phyloP scores from a whole-genome alignment of 2,797 vertebrate species.

The Poecilia wingei region DNA sequence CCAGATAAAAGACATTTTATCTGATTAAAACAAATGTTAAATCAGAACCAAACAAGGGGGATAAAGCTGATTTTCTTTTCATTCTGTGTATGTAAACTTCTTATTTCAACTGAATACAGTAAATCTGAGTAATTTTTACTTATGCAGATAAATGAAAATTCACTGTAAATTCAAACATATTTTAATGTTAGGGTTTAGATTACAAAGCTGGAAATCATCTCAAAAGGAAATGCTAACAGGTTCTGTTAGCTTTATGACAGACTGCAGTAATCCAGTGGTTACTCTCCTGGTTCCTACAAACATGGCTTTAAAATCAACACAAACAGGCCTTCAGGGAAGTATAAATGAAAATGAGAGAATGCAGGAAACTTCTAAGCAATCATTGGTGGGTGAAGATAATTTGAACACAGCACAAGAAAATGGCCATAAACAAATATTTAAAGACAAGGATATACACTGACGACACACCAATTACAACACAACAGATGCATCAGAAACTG shows the following conservation, averaged over 20 bases:
- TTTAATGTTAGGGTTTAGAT: neutral
- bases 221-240: slow-evolving; percentile 23
- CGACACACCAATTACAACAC: neutral
- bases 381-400: slow-evolving; percentile 10
- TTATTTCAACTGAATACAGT: neutral
- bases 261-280: slow-evolving; percentile 29
- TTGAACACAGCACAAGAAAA: slow-evolving; percentile 7
- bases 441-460: neutral
- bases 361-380: neutral
- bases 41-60: neutral
- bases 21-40: neutral
- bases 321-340: slow-evolving; percentile 29
- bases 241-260: slow-evolving; percentile 30
- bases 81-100: neutral
- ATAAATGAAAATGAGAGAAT: slow-evolving; percentile 5
- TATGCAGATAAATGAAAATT: neutral
- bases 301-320: slow-evolving; percentile 43
- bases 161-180: neutral
- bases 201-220: slow-evolving; percentile 4
- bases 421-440: neutral
- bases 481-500: slow-evolving; percentile 50
- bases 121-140: neutral
- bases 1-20: neutral
- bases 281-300: slow-evolving; percentile 28
- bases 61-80: neutral